phyloP scores from a whole-genome alignment of 2,113 vertebrate genomes.

The Tiliqua scincoides region DNA sequence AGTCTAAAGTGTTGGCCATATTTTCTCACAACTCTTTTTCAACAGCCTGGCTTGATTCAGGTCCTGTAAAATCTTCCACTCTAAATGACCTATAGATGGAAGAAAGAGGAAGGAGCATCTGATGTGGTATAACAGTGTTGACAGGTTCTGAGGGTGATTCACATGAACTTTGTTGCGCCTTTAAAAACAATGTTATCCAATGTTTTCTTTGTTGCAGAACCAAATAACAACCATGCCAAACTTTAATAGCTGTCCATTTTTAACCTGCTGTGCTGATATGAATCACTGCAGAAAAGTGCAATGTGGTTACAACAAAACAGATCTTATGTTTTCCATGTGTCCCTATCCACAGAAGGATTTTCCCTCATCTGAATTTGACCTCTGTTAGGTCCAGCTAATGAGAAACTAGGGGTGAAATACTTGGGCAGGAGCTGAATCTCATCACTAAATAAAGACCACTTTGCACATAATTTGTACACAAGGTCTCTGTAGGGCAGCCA shows the following conservation, averaged over 20 bases:
- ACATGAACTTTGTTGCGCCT: neutral
- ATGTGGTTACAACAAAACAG: slow-evolving; percentile 14
- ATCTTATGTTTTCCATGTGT: neutral
- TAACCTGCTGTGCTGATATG: neutral
- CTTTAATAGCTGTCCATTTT: neutral
- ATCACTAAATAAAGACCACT: neutral
- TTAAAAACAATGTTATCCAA: no score
- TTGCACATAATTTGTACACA: neutral
- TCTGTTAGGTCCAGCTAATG: no score
- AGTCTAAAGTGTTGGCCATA: slow-evolving; percentile 1
- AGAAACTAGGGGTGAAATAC: no score
- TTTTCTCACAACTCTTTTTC: slow-evolving; percentile 25
- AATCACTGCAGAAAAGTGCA: neutral
- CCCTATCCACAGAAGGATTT: neutral
- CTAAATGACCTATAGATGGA: neutral
- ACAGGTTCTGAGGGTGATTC: neutral
- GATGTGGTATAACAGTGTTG: neutral
- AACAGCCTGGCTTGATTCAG: neutral
- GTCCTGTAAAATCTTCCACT: neutral
- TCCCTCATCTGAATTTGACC: no score
- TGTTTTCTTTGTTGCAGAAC: no score
- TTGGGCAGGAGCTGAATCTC: neutral
- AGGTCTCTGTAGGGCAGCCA: neutral
- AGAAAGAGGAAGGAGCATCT: neutral
- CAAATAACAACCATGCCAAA: no score